Base-by-base conservation (phyloP, 2,113 vertebrate genomes). In the Numenius arquata region DNA sequence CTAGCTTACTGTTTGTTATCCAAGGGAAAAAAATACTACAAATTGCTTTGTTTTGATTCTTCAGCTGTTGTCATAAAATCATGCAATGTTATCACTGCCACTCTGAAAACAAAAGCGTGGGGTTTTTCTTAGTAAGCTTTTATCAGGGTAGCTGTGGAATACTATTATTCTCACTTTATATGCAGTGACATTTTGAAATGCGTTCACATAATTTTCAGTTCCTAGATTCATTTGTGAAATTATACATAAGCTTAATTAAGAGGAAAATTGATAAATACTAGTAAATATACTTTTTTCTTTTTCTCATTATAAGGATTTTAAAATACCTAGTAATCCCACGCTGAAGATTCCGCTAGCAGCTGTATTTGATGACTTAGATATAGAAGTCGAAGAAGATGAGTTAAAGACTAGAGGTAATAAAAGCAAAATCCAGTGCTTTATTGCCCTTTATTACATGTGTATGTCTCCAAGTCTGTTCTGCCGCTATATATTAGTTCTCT, bases 341-440 rank as follows among this genome's bases (percentile, higher is more conserved):
- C 96, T 99, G 95, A 99, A 99, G 98, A 98, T 98, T 92, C 98
- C 99, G 21, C 91, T 98, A 65, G 98, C 98, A 89, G 98, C 98
- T 95, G 98, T 98, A 73, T 98, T 98, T 97, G 99, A 99, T 96
- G 99, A 99, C 93, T 97, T 99, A 94, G 99, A 99, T 93, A 98
- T 98, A 98, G 99, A 99, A 96, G 98, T 98, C 3, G 99, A 99
- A 88, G 99, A 99, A 88, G 99, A 99, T 45, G 99, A 99, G 48
- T 94, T 99, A 59, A 99, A 98, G 41, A 98, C 98, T 34, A 98
- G 99, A 99, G 99, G 99, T 99, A 96, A 96, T 75, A 53, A 83
- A 94, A 78, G 36, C 84, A 59, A 71, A 82, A 55, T 70, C 32
- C 16, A 8, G 0, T 5, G 0, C 34, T 32, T 79, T 53, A 6